Evolutionary conservation across 2,113 vertebrate species (phyloP), one percentile per base, ranked within the genome.

Genomic region (Ancistrus triradiatus): DNA sequence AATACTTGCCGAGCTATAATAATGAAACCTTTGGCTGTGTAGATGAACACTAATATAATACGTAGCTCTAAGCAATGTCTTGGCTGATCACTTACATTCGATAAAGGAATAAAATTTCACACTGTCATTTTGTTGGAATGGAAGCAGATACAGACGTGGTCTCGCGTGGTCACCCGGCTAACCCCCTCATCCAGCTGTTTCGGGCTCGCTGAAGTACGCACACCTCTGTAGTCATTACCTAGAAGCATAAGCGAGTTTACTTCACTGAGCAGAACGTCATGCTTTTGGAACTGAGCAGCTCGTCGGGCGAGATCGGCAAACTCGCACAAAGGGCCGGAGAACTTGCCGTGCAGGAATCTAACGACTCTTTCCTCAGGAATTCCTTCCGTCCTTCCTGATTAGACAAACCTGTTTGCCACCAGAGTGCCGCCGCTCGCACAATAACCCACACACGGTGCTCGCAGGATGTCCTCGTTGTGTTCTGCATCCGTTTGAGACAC

Each of bases 261-360:
- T 58, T 42, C 53, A 63, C 3, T 67, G 25, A 72, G 13, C n/a
- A 43, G 14, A 51, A 55, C 22, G 31, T 22, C 49, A n/a, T 59
- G 66, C 62, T 71, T 55, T 66, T 57, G 10, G 27, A 53, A 53
- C 71, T 22, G 62, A 68, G 69, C 74, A 78, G 74, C 78, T 33
- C 14, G 74, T 68, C 72, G 8, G 40, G 69, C 73, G 37, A 64
- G 68, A 76, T 64, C 8, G 33, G 61, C 63, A 35, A 49, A 65
- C 67, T 51, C 35, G 18, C 25, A 46, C 0, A n/a, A 65, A 73
- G 71, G 70, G 65, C 72, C 49, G 60, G 22, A 69, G 64, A 57
- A 56, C 60, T n/a, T n/a, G 72, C 65, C 50, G 13, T 48, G 2
- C 3, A 21, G 53, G 25, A n/a, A 55, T 24, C 10, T 18, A 15